Percentiles rank a stretch among this genome's conserved stretches.
These are phyloP conservation scores for Ormyrus nitidulus DNA, from an alignment of 2,888 invertebrate genomes.

Conservation along the genomic window DNA sequence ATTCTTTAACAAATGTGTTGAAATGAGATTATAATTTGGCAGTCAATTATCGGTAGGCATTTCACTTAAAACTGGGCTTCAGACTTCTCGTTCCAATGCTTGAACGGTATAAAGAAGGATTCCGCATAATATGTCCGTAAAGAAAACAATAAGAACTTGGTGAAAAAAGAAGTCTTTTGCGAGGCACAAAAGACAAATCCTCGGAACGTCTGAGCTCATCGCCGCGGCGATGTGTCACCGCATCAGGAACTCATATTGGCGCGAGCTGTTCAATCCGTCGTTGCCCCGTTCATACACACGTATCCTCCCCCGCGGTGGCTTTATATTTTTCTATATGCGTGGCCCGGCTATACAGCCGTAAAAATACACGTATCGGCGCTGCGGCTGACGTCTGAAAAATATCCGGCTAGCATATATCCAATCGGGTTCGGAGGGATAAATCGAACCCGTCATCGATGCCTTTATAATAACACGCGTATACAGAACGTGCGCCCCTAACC, in stretches of 20 bases:
- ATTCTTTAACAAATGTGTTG: too few species aligned
- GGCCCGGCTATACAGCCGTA: not conserved
- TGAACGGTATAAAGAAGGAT: too few species aligned
- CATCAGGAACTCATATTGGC: constrained; percentile 66
- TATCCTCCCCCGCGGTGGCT: not conserved
- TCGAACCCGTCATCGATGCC: constrained; percentile 39
- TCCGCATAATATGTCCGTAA: too few species aligned
- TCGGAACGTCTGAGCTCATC: constrained; percentile 46
- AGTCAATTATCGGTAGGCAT: too few species aligned
- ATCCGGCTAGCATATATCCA: constrained; percentile 68
- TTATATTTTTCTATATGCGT: constrained; percentile 8
- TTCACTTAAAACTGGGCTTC: too few species aligned
- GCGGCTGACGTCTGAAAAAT: constrained; percentile 64
- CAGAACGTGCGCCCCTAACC: too few species aligned
- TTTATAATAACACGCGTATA: constrained; percentile 2
- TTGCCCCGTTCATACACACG: not conserved
- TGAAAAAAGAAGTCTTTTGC: too few species aligned
- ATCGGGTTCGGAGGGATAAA: constrained; percentile 44
- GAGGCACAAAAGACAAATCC: too few species aligned
- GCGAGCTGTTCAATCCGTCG: constrained; percentile 35
- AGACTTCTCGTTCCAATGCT: too few species aligned
- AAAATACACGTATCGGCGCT: not conserved
- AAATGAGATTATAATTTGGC: too few species aligned
- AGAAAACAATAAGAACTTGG: too few species aligned
- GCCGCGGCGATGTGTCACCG: constrained; percentile 64